Evolutionary conservation across 2,113 vertebrate genomes (phyloP), one percentile per base, ranked within the genome.

Genomic region (Ascaphus truei): DNA sequence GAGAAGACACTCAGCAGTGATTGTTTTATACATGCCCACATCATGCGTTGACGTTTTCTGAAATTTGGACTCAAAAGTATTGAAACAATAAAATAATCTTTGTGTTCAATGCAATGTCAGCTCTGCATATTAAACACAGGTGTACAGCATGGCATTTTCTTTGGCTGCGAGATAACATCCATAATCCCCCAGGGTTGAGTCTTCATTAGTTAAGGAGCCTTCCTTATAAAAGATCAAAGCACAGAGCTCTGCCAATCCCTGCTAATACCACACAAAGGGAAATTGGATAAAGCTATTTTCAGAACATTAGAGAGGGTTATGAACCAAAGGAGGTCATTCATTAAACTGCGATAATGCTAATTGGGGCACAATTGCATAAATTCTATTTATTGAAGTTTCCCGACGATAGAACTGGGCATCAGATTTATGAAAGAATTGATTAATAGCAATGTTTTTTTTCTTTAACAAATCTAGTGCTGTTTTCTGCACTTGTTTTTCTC

Each of bases 11-110:
- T 60, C 39, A 73, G 51, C 33, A 75, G 1, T 23, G 65, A 59
- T 71, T 36, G 62, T 53, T 71, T 62, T 9, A 55, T 20, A 29
- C 3, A 10, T 18, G 82, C 81, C 76, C 79, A 81, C 84, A 82
- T 82, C 71, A 45, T 31, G 0, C 0, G 1, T 18, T 53, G 23
- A 2, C 9, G 3, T 20, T 22, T 2, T 22, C n/a, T 1, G 16
- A 9, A 22, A 20, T 20, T 20, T 22, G 5, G 16, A 1, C 3
- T 20, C 8, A 8, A 22, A 7, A 47, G 23, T 47, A 18, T 8
- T 22, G 43, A 6, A 43, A 43, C 7, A 43, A 47, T 47, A 47
- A 47, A 47, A 10, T 3, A 39, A 9, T 12, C 43, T 20, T 5
- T 47, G n/a, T n/a, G n/a, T 22, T 8, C 18, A 18, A 47, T 22